Base-by-base conservation (phyloP, 2,888 invertebrate species). In the Diloba caeruleocephala region DNA sequence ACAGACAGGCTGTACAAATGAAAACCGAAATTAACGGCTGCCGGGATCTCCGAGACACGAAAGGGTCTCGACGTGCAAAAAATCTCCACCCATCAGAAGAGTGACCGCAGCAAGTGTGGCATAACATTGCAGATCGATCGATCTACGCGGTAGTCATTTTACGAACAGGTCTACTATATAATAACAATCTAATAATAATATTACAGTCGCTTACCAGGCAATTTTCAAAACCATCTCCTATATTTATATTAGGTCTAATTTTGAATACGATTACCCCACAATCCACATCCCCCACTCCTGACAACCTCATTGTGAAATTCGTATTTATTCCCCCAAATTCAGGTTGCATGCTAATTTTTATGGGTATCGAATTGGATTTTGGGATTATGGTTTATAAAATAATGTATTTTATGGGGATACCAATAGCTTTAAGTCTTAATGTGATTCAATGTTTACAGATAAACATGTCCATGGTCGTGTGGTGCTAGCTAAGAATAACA, bases 181-280 rank as follows among this genome's bases (percentile, higher is more conserved):
- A 60, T 61, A 51, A n/a, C n/a, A n/a, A n/a, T n/a, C n/a, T n/a
- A 43, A 51, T 65, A 56, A 54, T 56, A n/a, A 32, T 45, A 69
- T 28, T n/a, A 43, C 21, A 48, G 45, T 53, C 10, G 37, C 2
- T 39, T 51, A 19, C 31, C 36, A 39, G 33, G 36, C 66, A 45
- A 57, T 49, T 51, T 33, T 26, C 17, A 29, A 38, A 44, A 36
- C n/a, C 57, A 28, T 25, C 49, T 28, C 12, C 45, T 38, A 37
- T 43, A 46, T 64, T 59, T 48, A 51, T 44, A 52, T 61, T 48
- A 46, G 52, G 43, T 54, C 49, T 66, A 53, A 67, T 60, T 64
- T 55, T 55, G 74, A 74, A 76, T 76, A 64, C 58, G 54, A 63
- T 78, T 74, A 69, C 5, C 59, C 70, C 69, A n/a, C n/a, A n/a